Evolutionary conservation across 64 coral and sea anemone genomes (phyloP).

Genomic region (Astreopora myriophthalma): DNA sequence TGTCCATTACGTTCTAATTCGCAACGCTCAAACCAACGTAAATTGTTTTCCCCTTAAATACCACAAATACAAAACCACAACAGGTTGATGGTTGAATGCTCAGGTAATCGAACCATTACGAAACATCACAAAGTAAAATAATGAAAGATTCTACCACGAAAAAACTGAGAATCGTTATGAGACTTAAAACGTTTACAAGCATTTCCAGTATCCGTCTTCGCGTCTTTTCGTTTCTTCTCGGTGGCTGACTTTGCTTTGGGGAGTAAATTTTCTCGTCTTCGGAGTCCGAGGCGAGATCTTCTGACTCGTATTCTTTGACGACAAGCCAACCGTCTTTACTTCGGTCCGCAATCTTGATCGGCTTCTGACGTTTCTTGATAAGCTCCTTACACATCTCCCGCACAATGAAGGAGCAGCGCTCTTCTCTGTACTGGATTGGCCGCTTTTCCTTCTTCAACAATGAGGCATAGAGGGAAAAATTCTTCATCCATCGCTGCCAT

Average conservation of each 20-base stretch:
- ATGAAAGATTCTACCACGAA: slow-evolving; percentile 10
- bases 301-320: slow-evolving; percentile 25
- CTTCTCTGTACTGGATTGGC: no score
- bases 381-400: no score
- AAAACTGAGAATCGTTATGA: slow-evolving; percentile 18
- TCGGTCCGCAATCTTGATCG: slow-evolving; percentile 20
- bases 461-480: no score
- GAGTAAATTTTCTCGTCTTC: slow-evolving; percentile 12
- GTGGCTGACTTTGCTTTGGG: not conserved
- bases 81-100: slow-evolving; percentile 27
- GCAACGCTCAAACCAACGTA: slow-evolving; percentile 26
- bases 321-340: slow-evolving; percentile 1
- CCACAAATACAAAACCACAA: not conserved
- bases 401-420: no score
- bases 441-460: no score
- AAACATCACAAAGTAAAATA: not conserved
- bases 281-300: slow-evolving; percentile 8
- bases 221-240: not conserved
- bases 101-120: slow-evolving; percentile 2
- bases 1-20: slow-evolving; percentile 44
- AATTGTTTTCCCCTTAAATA: slow-evolving; percentile 44
- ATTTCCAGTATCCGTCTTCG: not conserved
- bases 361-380: slow-evolving; percentile 21
- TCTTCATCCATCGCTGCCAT: no score
- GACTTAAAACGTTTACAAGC: no score